Conservation (phyloP, 23 tunicate species). For the Oikopleura dioica region DNA sequence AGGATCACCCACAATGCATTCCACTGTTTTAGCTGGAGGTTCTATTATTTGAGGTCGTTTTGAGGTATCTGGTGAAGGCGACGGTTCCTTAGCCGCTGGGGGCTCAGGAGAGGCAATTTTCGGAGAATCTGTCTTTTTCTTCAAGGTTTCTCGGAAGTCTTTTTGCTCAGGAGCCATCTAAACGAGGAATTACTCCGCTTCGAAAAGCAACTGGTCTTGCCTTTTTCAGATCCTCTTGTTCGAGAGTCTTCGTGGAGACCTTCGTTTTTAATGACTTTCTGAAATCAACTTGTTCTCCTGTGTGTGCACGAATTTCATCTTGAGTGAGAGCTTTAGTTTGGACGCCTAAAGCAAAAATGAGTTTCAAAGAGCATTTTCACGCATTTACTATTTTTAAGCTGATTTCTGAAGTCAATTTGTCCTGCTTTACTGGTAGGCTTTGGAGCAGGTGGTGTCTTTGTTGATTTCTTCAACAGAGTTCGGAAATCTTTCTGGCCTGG, state of each 20-base stretch:
- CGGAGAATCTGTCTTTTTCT: neutral
- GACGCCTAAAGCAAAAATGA: neutral
- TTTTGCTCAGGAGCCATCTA: neutral
- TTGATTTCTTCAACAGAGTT: neutral
- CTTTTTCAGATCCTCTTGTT: neutral
- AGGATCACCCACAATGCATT: neutral
- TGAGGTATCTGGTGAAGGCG: neutral
- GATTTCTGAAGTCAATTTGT: slow-evolving; percentile 7
- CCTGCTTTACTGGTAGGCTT: neutral
- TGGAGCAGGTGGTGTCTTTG: neutral
- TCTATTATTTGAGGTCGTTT: neutral
- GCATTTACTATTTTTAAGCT: neutral
- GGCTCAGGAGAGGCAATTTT: neutral
- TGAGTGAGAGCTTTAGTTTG: neutral
- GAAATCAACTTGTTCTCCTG: slow-evolving; percentile 11
- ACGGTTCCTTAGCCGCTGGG: neutral
- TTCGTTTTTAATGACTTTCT: neutral
- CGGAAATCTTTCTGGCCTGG: slow-evolving; percentile 1
- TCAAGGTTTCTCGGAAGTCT: neutral
- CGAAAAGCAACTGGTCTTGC: neutral
- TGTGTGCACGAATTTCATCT: neutral
- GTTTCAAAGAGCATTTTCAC: neutral
- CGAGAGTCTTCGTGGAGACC: neutral
- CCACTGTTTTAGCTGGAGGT: neutral
- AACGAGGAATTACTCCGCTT: neutral